A percentile compares a stretch with the other conserved stretches of the same genome.
Evolutionary conservation across 1,140 invertebrate genomes (phyloP).

Genomic region (Lepidurus couesii): DNA sequence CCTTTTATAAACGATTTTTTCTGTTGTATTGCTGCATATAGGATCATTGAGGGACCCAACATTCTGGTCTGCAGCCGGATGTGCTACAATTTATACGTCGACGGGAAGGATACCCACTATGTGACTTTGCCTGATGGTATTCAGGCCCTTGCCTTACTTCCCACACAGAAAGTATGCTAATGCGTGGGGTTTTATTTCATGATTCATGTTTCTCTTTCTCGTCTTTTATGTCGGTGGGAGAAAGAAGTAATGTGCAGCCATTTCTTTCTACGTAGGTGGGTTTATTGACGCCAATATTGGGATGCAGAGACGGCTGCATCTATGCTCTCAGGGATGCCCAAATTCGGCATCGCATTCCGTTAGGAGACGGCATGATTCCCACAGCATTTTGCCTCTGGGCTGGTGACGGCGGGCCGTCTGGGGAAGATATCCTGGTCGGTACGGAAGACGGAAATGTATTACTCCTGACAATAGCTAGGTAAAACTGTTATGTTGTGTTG

Average conservation of each 20-base stretch:
- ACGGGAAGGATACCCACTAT: conserved; percentile 12
- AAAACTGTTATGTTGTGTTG: neutral
- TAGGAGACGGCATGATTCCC: neutral
- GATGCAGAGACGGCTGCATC: conserved; percentile 1
- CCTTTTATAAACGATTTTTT: neutral
- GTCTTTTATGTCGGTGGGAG: neutral
- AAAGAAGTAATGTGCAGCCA: neutral
- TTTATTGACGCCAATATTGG: neutral
- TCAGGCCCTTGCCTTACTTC: conserved; percentile 14
- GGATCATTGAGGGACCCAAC: neutral
- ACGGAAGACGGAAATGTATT: neutral
- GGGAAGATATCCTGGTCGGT: neutral
- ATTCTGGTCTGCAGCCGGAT: neutral
- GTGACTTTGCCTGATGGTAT: conserved; percentile 3
- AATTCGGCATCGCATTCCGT: neutral
- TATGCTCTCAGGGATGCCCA: neutral
- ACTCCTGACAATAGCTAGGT: neutral
- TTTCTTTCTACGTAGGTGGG: neutral
- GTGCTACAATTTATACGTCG: conserved; percentile 9
- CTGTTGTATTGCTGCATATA: neutral
- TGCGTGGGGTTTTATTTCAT: neutral
- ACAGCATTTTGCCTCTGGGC: neutral
- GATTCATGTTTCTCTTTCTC: neutral
- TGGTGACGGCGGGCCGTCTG: neutral
- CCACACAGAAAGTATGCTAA: conserved; percentile 1